Conservation (phyloP, 2,113 vertebrate genomes). For the Coracopsis vasa region DNA sequence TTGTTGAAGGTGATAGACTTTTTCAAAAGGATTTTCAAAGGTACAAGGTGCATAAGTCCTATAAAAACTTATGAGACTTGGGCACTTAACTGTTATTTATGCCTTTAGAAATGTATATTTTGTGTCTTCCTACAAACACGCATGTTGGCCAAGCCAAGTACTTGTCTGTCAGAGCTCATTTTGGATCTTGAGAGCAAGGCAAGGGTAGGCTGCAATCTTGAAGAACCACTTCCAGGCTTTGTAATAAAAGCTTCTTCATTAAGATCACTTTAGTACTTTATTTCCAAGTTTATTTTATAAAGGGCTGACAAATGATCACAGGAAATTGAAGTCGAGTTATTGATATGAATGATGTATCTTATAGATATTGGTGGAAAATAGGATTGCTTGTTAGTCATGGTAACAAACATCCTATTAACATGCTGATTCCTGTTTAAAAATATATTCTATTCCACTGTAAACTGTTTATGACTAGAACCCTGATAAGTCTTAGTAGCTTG, state of each 20-base stretch:
- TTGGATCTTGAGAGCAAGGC: not conserved
- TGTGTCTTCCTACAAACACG: not conserved
- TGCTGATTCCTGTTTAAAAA: not conserved
- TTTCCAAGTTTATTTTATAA: not conserved
- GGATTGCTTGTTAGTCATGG: fast-evolving
- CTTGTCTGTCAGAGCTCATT: not conserved
- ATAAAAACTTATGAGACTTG: not conserved
- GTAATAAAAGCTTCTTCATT: not conserved
- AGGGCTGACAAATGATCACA: not conserved
- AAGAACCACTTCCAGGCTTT: not conserved
- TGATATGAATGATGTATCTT: not conserved
- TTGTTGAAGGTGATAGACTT: not conserved
- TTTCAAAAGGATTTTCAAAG: not conserved
- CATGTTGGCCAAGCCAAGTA: not conserved
- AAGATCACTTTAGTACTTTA: not conserved
- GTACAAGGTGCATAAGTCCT: not conserved
- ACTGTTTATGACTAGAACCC: not conserved
- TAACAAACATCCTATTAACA: not conserved
- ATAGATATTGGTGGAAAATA: not conserved
- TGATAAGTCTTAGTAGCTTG: not conserved
- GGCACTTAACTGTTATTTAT: not conserved
- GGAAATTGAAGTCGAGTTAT: not conserved
- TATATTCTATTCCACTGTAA: not conserved
- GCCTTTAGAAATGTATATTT: not conserved
- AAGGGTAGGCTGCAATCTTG: not conserved